Evolutionary conservation across 2,797 vertebrate species (phyloP).

Genomic region (Morelia viridis): DNA sequence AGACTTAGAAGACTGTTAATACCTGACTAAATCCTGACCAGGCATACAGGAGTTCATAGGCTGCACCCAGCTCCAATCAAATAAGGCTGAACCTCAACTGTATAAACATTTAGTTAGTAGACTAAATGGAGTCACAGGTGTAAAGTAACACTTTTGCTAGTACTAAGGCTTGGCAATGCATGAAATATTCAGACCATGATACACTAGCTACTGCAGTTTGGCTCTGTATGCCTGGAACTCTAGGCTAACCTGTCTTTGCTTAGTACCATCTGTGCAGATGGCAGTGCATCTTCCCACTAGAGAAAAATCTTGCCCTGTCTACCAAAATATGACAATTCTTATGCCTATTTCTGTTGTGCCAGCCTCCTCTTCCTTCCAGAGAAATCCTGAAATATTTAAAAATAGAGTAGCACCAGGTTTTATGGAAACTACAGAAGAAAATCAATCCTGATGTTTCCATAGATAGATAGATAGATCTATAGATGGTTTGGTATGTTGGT

Average conservation of each 20-base stretch:
- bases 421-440: neutral
- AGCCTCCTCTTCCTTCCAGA: neutral
- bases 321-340: slow-evolving; percentile 4
- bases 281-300: neutral
- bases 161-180: neutral
- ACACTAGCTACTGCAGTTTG: slow-evolving; percentile 16
- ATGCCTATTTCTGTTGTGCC: neutral
- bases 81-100: neutral
- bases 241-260: neutral
- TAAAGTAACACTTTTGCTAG: neutral
- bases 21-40: neutral
- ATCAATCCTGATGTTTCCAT: neutral
- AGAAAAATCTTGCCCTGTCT: neutral
- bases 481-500: neutral
- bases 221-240: neutral
- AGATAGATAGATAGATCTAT: neutral
- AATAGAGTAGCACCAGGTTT: neutral
- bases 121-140: neutral
- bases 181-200: slow-evolving; percentile 20
- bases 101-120: slow-evolving; percentile 12
- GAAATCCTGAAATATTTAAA: neutral
- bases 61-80: neutral
- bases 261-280: slow-evolving; percentile 2
- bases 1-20: neutral
- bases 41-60: neutral